Base-by-base conservation (phyloP, 2,888 invertebrate genomes). In the Caenorhabditis wallacei region DNA sequence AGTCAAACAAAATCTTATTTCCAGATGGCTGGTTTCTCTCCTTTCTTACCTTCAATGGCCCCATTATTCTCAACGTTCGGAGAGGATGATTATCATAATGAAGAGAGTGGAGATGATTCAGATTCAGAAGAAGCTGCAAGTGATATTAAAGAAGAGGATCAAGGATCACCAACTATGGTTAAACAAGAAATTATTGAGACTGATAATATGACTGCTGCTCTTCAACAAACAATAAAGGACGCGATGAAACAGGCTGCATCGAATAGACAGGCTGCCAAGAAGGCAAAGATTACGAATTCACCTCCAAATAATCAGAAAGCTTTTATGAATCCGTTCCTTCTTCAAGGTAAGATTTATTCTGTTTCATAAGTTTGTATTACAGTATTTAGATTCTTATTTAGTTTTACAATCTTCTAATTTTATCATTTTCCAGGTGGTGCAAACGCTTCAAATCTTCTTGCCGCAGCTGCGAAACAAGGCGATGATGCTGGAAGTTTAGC, bases 151-250 rank as follows among this genome's bases (percentile, higher is more conserved):
- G 78, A 82, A 48, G 82, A 82, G n/a, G 72, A 78, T 35, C 63
- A 72, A 11, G 64, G 57, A 13, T 80, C 79, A 2, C 75, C 83
- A 5, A 54, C 72, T 3, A 70, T 81, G 74, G 57, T 83, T 13
- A 79, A 79, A 30, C 79, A 79, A 46, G 71, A 79, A 59, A 37
- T 61, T 18, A 61, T 51, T 24, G 64, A 79, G n/a, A 64, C 66
- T 8, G 71, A 79, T 30, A 69, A n/a, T 51, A 68, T 64, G 48
- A 53, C 84, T 18, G 82, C 80, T 20, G 70, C 78, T 35, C 78
- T 89, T 18, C 88, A 89, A 48, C 85, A 88, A 69, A 89, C 88
- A 53, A 63, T 91, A 48, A 89, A 90, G 64, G 91, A 91, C 35
- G 90, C 90, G 10, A 80, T 91, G 54, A 84, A 84, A 56, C 87